Base-by-base conservation (phyloP, 1,140 invertebrate genomes). In the Drosophila nebulosa region DNA sequence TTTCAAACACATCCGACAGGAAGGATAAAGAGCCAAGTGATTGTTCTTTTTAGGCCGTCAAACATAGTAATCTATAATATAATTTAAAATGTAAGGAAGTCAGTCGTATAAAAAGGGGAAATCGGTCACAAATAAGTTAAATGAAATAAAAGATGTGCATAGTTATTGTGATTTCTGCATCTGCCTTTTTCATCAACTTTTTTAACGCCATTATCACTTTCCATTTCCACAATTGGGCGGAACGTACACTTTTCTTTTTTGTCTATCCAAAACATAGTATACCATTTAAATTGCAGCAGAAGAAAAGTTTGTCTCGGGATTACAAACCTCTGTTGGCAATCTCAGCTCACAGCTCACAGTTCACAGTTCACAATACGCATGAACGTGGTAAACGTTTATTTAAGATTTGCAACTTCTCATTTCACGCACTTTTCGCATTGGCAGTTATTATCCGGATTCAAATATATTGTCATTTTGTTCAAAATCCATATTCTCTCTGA, bases 1-100 rank as follows among this genome's bases (percentile, higher is more conserved):
- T 88, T 88, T 77, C 66, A 74, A 63, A 74, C 64, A 75, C 78
- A 83, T 68, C 76, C 70, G 83, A 88, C 81, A 86, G 81, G 81
- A 86, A 88, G 78, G 83, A 86, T 86, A 72, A 86, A 84, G 71
- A 72, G 70, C 74, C 59, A 71, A 66, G 71, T 69, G 79, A 84
- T 84, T 89, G 84, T 88, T 79, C 83, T 86, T 88, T 83, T 78
- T 64, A 64, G 64, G 78, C 63, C 68, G 39, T 64, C 58, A 59
- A 59, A 64, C 52, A 63, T 50, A 21, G 36, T 35, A 64, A 56
- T 24, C 56, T 24, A 27, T 26, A 61, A 63, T 27, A 32, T 42
- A 50, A 22, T 57, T 27, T 6, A 53, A 24, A 27, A 27, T 4
- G 24, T 26, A 10, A 53, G n/a, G 21, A 39, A 73, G 7, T 32